Conservation (phyloP, 2,888 invertebrate species). For the Apamea monoglypha region DNA sequence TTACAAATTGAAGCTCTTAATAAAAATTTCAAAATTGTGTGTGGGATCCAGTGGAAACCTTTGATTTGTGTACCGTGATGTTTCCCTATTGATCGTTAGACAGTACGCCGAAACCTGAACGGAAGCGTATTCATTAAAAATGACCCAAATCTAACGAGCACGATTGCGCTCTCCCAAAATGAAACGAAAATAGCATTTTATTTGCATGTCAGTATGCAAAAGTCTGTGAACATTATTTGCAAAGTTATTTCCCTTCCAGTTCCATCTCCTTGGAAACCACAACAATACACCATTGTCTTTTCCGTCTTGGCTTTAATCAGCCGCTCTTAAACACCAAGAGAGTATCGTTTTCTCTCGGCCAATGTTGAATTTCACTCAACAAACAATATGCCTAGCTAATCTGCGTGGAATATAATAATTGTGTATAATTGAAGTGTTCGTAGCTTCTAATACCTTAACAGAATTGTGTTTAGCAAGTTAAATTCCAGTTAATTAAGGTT, state of each 20-base stretch:
- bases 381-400: conserved; percentile 18
- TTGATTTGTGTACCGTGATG: conserved; percentile 20
- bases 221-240: background rate
- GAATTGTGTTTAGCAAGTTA: conserved; percentile 5
- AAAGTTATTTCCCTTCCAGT: conserved; percentile 13
- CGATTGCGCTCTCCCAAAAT: conserved; percentile 2
- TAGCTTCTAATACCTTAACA: conserved; percentile 17
- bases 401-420: conserved; percentile 1
- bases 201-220: conserved; percentile 8
- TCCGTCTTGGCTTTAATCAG: conserved; percentile 54
- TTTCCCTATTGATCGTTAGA: conserved; percentile 12
- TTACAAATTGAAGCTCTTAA: conserved; percentile 10
- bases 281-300: conserved; percentile 72
- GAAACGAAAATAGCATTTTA: conserved; percentile 14
- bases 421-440: conserved; percentile 27
- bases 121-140: conserved; percentile 29
- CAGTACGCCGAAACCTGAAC: background rate
- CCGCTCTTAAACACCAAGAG: conserved; percentile 28
- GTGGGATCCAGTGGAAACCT: conserved; percentile 1
- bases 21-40: conserved; percentile 6
- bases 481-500: conserved; percentile 34
- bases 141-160: background rate
- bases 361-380: conserved; percentile 16
- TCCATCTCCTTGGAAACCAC: conserved; percentile 30
- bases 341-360: conserved; percentile 13